Base-by-base conservation (phyloP, 2,797 vertebrate species). In the Poeciliopsis presidionis region DNA sequence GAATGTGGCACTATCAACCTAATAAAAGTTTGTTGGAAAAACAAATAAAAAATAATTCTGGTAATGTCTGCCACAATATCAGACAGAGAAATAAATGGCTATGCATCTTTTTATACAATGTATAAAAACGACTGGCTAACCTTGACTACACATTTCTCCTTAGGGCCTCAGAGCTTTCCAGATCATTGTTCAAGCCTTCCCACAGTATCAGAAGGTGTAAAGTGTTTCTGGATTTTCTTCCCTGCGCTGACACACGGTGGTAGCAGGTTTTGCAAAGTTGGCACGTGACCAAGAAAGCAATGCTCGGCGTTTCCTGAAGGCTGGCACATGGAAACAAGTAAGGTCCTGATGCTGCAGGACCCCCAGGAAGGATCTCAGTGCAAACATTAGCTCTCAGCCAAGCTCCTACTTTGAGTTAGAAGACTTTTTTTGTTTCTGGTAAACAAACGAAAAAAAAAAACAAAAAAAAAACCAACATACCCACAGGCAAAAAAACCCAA, bases 261-360 rank as follows among this genome's bases (percentile, higher is more conserved):
- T 11, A 73, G 82, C 81, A 75, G 72, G 76, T 86, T 85, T 89
- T 89, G 86, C 82, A 91, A 92, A 51, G 53, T 57, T 89, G 90
- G 89, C 84, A 75, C 73, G 30, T 51, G n/a, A 89, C 83, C 88
- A 87, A 86, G 75, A 87, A 53, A 87, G 82, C 77, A 88, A 87
- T 25, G 77, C 81, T 1, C 75, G 67, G 74, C 0, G 18, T 84
- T 86, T 90, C 51, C 76, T 84, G 78, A 81, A 90, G 93, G 88
- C 86, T 90, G 87, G 89, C 92, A 86, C 88, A 88, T 81, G 87
- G 86, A 90, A 92, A 93, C 89, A 87, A 65, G 80, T 73, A 81
- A 75, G 84, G 74, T 74, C 74, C 77, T 78, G 79, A 82, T 75
- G 53, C 81, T 25, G 83, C 76, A 75, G 77, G 61, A 85, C 84